Conservation (phyloP, 2,113 vertebrate genomes). For the Urocitellus parryii region DNA sequence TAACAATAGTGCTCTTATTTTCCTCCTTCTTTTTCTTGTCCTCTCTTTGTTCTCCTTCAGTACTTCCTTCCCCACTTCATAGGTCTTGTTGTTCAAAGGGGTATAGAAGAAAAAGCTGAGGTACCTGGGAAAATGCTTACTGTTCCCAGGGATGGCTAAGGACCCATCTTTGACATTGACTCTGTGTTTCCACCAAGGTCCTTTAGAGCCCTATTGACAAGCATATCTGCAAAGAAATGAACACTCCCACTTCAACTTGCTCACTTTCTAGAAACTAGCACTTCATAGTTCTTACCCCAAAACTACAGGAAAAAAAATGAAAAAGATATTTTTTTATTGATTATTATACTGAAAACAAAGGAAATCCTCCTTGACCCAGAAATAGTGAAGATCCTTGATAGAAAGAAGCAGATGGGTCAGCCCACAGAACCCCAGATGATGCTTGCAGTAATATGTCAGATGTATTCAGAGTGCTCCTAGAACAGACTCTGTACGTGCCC, state of each 20-base stretch:
- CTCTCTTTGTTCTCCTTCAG: background rate
- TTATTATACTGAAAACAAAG: background rate
- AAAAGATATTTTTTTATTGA: background rate
- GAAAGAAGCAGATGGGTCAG: background rate
- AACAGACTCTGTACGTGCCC: rapidly evolving
- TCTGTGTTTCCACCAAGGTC: too few relatives aligned
- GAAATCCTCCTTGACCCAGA: background rate
- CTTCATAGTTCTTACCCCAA: background rate
- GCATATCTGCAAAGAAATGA: background rate
- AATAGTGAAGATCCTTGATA: background rate
- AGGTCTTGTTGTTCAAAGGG: background rate
- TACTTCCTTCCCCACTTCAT: background rate
- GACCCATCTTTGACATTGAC: background rate
- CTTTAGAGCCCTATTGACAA: background rate
- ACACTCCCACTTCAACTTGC: background rate
- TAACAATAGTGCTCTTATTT: background rate
- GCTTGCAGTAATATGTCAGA: background rate
- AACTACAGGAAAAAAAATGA: background rate
- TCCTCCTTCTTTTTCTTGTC: too few relatives aligned
- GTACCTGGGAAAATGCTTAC: background rate
- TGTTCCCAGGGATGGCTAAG: background rate
- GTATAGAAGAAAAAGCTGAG: background rate
- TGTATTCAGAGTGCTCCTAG: too few relatives aligned
- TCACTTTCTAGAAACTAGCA: background rate
- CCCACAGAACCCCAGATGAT: rapidly evolving